Percentiles rank a stretch among this genome's conserved stretches.
These are phyloP conservation scores for Eretmocerus hayati DNA, from an alignment of 2,888 invertebrate genomes.

Conservation along the genomic window DNA sequence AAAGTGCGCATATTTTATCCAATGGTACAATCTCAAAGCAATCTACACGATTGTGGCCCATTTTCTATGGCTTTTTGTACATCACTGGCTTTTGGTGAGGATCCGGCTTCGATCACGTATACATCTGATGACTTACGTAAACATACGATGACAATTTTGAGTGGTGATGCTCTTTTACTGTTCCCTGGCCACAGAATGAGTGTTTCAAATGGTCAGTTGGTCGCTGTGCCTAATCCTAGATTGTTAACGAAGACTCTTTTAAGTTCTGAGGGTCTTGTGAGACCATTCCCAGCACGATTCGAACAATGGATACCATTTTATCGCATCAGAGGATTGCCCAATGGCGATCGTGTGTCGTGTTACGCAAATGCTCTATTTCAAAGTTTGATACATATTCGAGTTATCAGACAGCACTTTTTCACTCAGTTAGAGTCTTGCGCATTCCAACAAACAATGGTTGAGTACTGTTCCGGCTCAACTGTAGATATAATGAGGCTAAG, in stretches of 20 bases:
- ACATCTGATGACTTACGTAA: not conserved
- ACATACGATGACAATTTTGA: not conserved
- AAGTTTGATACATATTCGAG: not conserved
- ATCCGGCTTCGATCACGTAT: not conserved
- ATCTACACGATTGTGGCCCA: not conserved
- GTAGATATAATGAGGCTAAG: not conserved
- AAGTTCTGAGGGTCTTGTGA: too few species aligned
- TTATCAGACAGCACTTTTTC: not conserved
- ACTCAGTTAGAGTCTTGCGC: not conserved
- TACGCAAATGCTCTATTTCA: conserved; percentile 1
- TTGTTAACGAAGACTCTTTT: too few species aligned
- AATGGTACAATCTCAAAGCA: too few species aligned
- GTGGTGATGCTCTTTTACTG: not conserved
- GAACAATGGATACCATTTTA: not conserved
- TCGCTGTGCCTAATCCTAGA: too few species aligned
- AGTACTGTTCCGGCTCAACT: not conserved
- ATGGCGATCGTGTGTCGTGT: not conserved
- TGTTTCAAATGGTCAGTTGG: too few species aligned
- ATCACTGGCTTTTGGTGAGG: not conserved
- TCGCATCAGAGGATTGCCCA: not conserved
- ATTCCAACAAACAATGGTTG: not conserved
- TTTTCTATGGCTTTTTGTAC: conserved; percentile 1
- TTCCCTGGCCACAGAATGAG: too few species aligned
- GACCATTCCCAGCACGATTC: too few species aligned
- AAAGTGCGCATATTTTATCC: too few species aligned